Conservation (phyloP, 2,888 invertebrate species). For the Sesia bembeciformis region DNA sequence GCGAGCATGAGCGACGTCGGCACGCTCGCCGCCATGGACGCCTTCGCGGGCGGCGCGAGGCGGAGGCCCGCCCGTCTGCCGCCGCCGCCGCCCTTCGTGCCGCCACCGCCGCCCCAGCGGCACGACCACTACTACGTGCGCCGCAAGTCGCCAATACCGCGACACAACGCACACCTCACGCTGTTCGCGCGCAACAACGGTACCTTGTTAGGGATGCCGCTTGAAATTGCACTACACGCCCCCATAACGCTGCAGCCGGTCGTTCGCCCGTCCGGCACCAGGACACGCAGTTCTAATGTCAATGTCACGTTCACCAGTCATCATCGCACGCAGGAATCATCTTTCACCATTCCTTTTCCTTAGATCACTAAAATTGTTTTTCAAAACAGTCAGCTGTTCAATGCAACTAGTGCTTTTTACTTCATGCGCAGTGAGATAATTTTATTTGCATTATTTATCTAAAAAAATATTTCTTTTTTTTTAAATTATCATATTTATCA, state of each 20-base stretch:
- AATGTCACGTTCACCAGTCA: not conserved
- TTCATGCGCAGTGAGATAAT: too few relatives aligned
- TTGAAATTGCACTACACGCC: not conserved
- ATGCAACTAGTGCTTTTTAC: too few relatives aligned
- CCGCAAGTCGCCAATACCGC: constrained; percentile 65
- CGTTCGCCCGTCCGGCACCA: not conserved
- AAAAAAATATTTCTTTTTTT: too few relatives aligned
- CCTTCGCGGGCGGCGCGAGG: constrained; percentile 70
- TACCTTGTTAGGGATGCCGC: constrained; percentile 25
- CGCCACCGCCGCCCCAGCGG: constrained; percentile 63
- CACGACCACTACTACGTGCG: constrained; percentile 69
- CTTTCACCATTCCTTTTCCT: not conserved
- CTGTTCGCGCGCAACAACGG: constrained; percentile 65
- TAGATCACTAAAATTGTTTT: too few relatives aligned
- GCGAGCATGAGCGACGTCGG: constrained; percentile 72
- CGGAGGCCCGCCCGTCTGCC: constrained; percentile 62
- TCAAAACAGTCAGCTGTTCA: too few relatives aligned
- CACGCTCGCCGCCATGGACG: constrained; percentile 72
- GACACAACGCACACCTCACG: constrained; percentile 56
- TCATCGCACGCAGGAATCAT: not conserved
- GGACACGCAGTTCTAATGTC: not conserved
- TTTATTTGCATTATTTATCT: too few relatives aligned
- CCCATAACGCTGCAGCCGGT: not conserved
- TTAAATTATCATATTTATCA: too few relatives aligned
- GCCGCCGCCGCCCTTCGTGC: constrained; percentile 66